Base-by-base conservation (phyloP, 2,888 invertebrate genomes). In the Dromius quadrimaculatus region DNA sequence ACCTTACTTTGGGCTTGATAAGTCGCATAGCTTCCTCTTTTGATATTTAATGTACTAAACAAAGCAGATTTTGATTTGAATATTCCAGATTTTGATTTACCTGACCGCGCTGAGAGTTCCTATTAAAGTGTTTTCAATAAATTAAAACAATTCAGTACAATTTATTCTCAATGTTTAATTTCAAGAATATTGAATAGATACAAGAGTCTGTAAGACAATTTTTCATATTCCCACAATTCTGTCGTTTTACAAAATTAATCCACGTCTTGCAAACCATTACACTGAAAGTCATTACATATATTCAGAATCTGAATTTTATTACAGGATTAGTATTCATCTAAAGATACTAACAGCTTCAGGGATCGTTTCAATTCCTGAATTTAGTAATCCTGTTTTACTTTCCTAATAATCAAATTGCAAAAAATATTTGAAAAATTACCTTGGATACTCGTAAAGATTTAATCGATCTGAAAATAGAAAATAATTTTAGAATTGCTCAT, bases 41-140 rank as follows among this genome's bases (percentile, higher is more conserved):
- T 69, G 43, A 77, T 73, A 3, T 76, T 76, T 22, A 77, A 76
- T 1, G 74, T 59, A 64, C 77, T 77, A 15, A 76, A 77, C 20
- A 77, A 66, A 4, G 74, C 75, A 41, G 41, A 2, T 41, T 11
- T 41, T 9, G 50, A 54, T 70, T 72, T 76, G 23, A 72, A 22
- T 15, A n/a, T n/a, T n/a, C n/a, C n/a, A n/a, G n/a, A n/a, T n/a
- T n/a, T n/a, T n/a, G n/a, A n/a, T n/a, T n/a, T n/a, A n/a, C n/a
- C n/a, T 15, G 41, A 41, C 13, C 32, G 28, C 23, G n/a, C n/a
- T 11, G 13, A 2, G 20, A 19, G 3, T 19, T 43, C 63, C 43
- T 45, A 63, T 23, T 15, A 41, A 41, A 41, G 41, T 11, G 9
- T 36, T 41, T 15, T 41, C n/a, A 41, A 15, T 41, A 47, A 2